A percentile compares a stretch with the other conserved stretches of the same genome.
phyloP scores from a whole-genome alignment of 2,113 vertebrate genomes.

The Sander lucioperca region DNA sequence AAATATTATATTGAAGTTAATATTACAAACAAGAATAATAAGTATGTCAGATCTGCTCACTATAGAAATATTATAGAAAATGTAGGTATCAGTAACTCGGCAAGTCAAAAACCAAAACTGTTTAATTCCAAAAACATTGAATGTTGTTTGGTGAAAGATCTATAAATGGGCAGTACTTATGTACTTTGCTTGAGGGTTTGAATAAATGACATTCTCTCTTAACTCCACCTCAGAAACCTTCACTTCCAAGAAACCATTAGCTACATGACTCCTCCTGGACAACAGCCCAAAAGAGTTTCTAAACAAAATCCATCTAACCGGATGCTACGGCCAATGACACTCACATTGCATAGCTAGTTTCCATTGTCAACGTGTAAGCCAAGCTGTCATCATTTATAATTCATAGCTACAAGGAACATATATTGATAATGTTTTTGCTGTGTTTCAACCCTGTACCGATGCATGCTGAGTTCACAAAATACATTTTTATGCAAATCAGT shows the following conservation, averaged over 20 bases:
- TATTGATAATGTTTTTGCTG: slow-evolving; percentile 12
- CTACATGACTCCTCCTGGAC: slow-evolving; percentile 21
- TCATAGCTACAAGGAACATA: slow-evolving; percentile 21
- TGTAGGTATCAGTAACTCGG: neutral
- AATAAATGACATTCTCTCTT: slow-evolving; percentile 12
- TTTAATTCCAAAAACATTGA: neutral
- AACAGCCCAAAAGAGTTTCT: slow-evolving; percentile 10
- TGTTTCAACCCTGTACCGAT: neutral
- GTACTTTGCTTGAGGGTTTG: slow-evolving; percentile 2
- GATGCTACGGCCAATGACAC: slow-evolving; percentile 8
- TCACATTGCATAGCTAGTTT: neutral
- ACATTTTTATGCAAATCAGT: slow-evolving; percentile 48
- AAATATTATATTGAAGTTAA: neutral
- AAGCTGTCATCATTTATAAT: slow-evolving; percentile 44
- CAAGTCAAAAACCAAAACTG: neutral
- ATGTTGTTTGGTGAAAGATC: neutral
- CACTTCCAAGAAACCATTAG: slow-evolving; percentile 32
- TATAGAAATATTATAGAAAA: neutral
- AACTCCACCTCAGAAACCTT: slow-evolving; percentile 2
- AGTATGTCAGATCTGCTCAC: neutral
- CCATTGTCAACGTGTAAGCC: slow-evolving; percentile 15
- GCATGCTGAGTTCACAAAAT: slow-evolving; percentile 19
- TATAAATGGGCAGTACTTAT: slow-evolving; percentile 7
- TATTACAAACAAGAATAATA: neutral
- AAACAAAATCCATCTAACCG: slow-evolving; percentile 13